These are phyloP conservation scores for Discoglossus pictus DNA, from an alignment of 2,797 vertebrate genomes.

Conservation along the genomic window DNA sequence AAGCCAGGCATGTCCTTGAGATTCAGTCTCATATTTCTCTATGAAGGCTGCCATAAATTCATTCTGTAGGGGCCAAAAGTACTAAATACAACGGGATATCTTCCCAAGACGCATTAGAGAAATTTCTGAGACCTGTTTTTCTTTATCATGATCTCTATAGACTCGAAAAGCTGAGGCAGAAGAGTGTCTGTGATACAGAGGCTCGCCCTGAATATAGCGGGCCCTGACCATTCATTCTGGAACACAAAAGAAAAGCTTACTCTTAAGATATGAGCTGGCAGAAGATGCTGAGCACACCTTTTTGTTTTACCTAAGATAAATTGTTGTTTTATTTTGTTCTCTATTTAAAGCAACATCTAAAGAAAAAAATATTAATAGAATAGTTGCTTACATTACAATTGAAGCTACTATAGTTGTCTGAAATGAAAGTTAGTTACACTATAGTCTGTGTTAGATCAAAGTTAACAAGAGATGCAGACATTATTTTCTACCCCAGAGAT, in stretches of 20 bases:
- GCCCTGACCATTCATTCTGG: constrained; percentile 28
- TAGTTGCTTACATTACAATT: too few relatives aligned
- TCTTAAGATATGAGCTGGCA: not conserved
- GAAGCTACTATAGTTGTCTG: too few relatives aligned
- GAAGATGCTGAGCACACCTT: not conserved
- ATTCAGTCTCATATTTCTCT: constrained; percentile 66
- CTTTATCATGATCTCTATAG: constrained; percentile 59
- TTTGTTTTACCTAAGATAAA: not conserved
- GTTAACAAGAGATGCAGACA: too few relatives aligned
- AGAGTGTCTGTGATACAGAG: constrained; percentile 26
- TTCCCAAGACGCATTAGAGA: constrained; percentile 67
- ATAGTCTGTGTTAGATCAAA: too few relatives aligned
- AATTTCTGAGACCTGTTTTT: constrained; percentile 71
- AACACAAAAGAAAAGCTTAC: constrained; percentile 9
- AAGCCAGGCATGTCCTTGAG: constrained; percentile 65
- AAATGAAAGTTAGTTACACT: too few relatives aligned
- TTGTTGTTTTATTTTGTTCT: not conserved
- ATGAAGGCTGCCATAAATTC: constrained; percentile 68
- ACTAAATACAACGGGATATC: constrained; percentile 65
- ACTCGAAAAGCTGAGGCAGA: constrained; percentile 47
- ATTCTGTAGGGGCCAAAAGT: constrained; percentile 55
- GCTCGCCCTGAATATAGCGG: constrained; percentile 1
- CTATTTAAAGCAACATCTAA: too few relatives aligned
- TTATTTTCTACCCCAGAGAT: too few relatives aligned
- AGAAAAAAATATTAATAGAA: too few relatives aligned